Base-by-base conservation (phyloP, 2,113 vertebrate species). In the Heteronetta atricapilla region DNA sequence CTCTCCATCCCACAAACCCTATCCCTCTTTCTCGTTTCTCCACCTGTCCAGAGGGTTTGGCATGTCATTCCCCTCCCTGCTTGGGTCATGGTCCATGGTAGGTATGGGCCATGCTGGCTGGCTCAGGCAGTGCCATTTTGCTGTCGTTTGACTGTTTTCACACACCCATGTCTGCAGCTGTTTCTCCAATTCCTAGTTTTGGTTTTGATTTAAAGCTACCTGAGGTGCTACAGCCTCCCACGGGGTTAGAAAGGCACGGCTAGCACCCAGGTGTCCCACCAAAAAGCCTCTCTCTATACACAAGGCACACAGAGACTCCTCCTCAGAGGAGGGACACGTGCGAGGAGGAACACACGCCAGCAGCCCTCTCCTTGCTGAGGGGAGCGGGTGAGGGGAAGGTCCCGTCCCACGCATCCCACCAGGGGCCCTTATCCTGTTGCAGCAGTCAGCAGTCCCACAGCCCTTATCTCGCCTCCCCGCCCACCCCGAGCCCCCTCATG, bases 321-420 rank as follows among this genome's bases (percentile, higher is more conserved):
- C 38, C 29, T 17, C 18, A 36, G 16, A 23, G 44, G 52, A 34
- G 20, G 20, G 36, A 77, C 1, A 9, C 14, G 33, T 0, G 0
- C 52, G 33, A 4, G 28, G 13, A 58, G 4, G 12, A 6, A 7
- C 86, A 14, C 10, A 23, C 11, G 3, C 15, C 7, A 5, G 42
- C n/a, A 60, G 11, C 36, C n/a, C 9, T 12, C 48, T 17, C 46
- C 29, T 66, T 46, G 33, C 0, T 1, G 13, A 23, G 1, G 12
- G 20, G 20, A 40, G 44, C 6, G 16, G 46, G 16, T 15, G 13
- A 34, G 5, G 2, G 17, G 6, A 44, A 69, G 11, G 5, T 18
- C 87, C 22, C 38, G 44, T 77, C 25, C 69, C 8, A 26, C 53
- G 40, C 8, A 18, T 42, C 19, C 23, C 31, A 44, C 2, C 0